Conservation (phyloP, 2,113 vertebrate genomes). For the Gallinago undulata region DNA sequence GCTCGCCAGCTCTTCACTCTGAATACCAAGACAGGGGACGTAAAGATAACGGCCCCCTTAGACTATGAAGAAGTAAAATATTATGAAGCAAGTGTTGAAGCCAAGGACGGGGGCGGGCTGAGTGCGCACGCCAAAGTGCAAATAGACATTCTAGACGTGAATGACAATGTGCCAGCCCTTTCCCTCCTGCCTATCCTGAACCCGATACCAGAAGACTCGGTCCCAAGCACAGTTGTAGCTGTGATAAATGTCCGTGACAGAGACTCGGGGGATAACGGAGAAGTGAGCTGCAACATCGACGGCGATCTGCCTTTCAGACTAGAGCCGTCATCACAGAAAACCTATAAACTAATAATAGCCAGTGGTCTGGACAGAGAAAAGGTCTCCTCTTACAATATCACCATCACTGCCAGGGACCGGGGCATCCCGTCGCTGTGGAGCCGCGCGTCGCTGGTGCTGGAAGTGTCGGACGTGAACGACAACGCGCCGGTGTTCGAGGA, state of each 20-base stretch:
- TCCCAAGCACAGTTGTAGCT: slow-evolving; percentile 62
- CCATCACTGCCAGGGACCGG: slow-evolving; percentile 47
- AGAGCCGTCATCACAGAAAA: slow-evolving; percentile 60
- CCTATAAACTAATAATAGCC: slow-evolving; percentile 70
- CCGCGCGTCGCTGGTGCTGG: background rate
- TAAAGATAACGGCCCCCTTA: slow-evolving; percentile 63
- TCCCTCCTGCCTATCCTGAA: slow-evolving; percentile 42
- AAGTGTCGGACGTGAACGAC: slow-evolving; percentile 73
- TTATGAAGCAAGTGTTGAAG: slow-evolving; percentile 76
- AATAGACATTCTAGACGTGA: slow-evolving; percentile 78
- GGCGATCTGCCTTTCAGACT: slow-evolving; percentile 71
- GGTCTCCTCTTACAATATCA: slow-evolving; percentile 61
- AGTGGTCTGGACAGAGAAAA: slow-evolving; percentile 67
- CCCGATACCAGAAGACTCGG: slow-evolving; percentile 54
- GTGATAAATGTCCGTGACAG: slow-evolving; percentile 75
- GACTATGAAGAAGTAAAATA: slow-evolving; percentile 81
- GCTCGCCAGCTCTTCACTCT: slow-evolving; percentile 57
- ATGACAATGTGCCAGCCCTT: slow-evolving; percentile 73
- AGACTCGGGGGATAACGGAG: slow-evolving; percentile 71
- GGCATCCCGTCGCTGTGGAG: slow-evolving; percentile 58
- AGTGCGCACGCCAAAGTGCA: slow-evolving; percentile 75
- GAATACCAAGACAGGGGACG: slow-evolving; percentile 72
- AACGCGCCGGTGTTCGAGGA: slow-evolving; percentile 68
- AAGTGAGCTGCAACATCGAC: slow-evolving; percentile 68
- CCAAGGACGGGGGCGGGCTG: slow-evolving; percentile 78